Base-by-base conservation (phyloP, 53 echinoderm and acorn worm species). In the Luidia sarsii region DNA sequence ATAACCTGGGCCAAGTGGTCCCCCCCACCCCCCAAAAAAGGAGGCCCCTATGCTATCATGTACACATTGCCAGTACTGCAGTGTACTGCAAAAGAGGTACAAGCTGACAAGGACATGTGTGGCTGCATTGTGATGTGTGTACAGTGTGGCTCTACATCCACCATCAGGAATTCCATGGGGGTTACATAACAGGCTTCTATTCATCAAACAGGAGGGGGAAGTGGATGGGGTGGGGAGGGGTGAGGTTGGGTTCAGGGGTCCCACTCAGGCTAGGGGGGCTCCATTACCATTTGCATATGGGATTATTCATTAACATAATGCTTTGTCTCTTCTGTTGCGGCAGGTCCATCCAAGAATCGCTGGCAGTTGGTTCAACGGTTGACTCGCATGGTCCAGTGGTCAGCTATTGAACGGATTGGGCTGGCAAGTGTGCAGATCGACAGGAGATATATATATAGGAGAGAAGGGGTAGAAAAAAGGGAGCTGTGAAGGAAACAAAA, bases 281-380 rank as follows among this genome's bases (percentile, higher is more conserved):
- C 72, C 56, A 37, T 72, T 57, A 55, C 56, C 39, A 56, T 72
- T 72, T 72, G 34, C 71, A 71, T 71, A 52, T 71, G 34, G 71
- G 71, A 71, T 71, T 71, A 53, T 53, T 71, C 53, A 71, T 71
- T 53, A 71, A 72, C 72, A 56, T 72, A 72, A 72, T 38, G 55
- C 72, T 72, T 72, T 72, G 72, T 72, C 72, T 72, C 36, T 72
- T 72, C 72, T 72, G 37, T 56, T 56, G 57, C 56, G 55, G 72
- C 72, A 72, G 72, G 72, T 72, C 33, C 37, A 57, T 56, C 56
- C 55, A 56, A 57, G 38, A 16, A 39, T 32, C n/a, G n/a, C n/a
- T n/a, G n/a, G 50, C 55, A 56, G 55, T 33, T 36, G 25, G 21
- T 34, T 72, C 54, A 72, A 71, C 21, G 31, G 55, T 18, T 36